Percentiles rank a stretch among this genome's conserved stretches.
phyloP scores from a whole-genome alignment of 1,140 invertebrate genomes.

The Neodiprion virginianus region DNA sequence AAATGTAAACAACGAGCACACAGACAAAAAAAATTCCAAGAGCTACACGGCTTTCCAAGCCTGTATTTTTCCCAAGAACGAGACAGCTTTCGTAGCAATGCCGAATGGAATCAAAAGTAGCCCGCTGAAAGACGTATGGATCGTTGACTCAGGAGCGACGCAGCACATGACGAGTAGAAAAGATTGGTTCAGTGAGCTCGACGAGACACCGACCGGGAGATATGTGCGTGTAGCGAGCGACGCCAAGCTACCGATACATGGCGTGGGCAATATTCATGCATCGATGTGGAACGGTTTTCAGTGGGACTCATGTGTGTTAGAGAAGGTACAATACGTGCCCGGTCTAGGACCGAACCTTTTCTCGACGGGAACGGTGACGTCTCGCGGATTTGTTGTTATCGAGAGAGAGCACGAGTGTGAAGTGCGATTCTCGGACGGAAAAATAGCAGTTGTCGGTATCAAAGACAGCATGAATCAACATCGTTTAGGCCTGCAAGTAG shows the following conservation, averaged over 20 bases:
- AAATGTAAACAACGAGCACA: not conserved
- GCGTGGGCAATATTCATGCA: slow-evolving; percentile 18
- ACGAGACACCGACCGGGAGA: not conserved
- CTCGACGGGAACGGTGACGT: slow-evolving; percentile 27
- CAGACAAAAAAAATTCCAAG: no score
- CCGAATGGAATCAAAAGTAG: not conserved
- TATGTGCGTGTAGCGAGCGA: slow-evolving; percentile 24
- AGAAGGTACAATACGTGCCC: slow-evolving; percentile 26
- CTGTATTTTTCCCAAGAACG: slow-evolving; percentile 15
- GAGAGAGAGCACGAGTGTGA: slow-evolving; percentile 20
- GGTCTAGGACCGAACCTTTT: slow-evolving; percentile 27
- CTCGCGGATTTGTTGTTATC: slow-evolving; percentile 25
- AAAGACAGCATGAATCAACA: slow-evolving; percentile 12
- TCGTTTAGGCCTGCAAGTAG: slow-evolving; percentile 19
- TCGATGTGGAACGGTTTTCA: slow-evolving; percentile 4
- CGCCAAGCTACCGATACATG: slow-evolving; percentile 14
- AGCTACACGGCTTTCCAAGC: slow-evolving; percentile 2
- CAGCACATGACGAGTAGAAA: slow-evolving; percentile 17
- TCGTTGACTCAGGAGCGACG: slow-evolving; percentile 11
- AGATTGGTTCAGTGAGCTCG: slow-evolving; percentile 15
- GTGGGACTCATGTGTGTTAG: slow-evolving; percentile 14
- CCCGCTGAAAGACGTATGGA: not conserved
- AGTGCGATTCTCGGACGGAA: slow-evolving; percentile 20
- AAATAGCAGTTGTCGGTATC: slow-evolving; percentile 26
- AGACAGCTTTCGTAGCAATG: slow-evolving; percentile 12